Conservation (phyloP, 2,797 vertebrate species). For the Fratercula arctica region DNA sequence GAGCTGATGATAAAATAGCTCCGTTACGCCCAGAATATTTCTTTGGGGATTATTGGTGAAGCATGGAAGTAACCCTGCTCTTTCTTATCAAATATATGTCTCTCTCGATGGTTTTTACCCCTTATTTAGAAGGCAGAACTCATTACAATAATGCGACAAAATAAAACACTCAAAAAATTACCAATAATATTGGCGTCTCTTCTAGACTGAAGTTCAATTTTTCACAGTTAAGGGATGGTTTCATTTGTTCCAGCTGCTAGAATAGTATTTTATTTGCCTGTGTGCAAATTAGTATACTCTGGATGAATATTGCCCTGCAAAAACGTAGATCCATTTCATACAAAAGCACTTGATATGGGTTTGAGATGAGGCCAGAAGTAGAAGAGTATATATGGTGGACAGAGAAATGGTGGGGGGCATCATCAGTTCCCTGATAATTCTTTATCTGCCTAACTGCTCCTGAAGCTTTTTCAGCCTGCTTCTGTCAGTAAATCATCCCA, state of each 20-base stretch:
- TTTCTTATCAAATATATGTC: not conserved
- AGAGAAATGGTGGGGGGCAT: rapidly evolving
- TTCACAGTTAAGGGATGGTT: not conserved
- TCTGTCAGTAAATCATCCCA: not conserved
- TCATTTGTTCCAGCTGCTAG: not conserved
- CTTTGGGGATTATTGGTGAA: not conserved
- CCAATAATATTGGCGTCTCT: not conserved
- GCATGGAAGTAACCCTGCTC: not conserved
- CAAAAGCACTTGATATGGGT: not conserved
- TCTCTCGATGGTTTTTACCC: not conserved
- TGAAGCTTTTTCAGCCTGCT: not conserved
- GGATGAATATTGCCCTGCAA: not conserved
- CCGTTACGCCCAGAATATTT: not conserved
- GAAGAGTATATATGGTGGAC: not conserved
- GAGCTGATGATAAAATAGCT: not conserved
- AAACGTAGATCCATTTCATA: not conserved
- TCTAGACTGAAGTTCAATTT: rapidly evolving
- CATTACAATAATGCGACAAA: not conserved
- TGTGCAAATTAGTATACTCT: not conserved
- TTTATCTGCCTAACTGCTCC: not conserved
- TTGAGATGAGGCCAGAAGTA: not conserved
- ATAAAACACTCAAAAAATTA: not conserved
- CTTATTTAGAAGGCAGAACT: not conserved
- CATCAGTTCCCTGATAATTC: not conserved
- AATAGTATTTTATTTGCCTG: not conserved